phyloP scores from a whole-genome alignment of 1,140 invertebrate genomes.

The Drosophila melanica region DNA sequence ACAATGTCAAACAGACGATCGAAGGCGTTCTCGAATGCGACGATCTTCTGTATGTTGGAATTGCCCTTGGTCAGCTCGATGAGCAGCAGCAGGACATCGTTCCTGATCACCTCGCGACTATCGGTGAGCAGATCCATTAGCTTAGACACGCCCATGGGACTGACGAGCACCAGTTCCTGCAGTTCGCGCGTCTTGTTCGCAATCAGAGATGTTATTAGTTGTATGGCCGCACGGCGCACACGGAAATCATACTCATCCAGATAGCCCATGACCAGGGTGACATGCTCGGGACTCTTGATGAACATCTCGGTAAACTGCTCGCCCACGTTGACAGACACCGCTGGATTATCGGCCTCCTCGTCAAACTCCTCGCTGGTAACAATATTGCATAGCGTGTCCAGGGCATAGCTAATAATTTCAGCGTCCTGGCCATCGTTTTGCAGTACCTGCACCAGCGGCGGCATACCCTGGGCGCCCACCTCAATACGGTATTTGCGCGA shows the following conservation, averaged over 20 bases:
- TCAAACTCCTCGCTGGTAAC: slow-evolving; percentile 93
- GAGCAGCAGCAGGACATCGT: slow-evolving; percentile 96
- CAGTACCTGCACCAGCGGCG: slow-evolving; percentile 89
- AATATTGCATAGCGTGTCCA: slow-evolving; percentile 96
- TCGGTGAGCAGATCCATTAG: slow-evolving; percentile 98
- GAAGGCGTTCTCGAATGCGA: slow-evolving; percentile 99
- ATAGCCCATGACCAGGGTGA: slow-evolving; percentile 92
- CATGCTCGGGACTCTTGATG: slow-evolving; percentile 95
- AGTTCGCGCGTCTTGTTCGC: slow-evolving; percentile 94
- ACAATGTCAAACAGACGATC: slow-evolving; percentile 98
- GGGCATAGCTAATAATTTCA: slow-evolving; percentile 95
- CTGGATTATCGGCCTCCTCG: slow-evolving; percentile 89
- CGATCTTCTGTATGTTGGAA: slow-evolving; percentile 99
- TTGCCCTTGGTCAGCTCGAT: slow-evolving; percentile 97
- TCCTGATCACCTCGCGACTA: slow-evolving; percentile 97
- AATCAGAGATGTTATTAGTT: slow-evolving; percentile 92
- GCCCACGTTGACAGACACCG: slow-evolving; percentile 89
- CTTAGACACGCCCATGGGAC: slow-evolving; percentile 98
- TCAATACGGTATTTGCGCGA: slow-evolving; percentile 97
- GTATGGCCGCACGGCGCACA: slow-evolving; percentile 94
- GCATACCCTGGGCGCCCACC: slow-evolving; percentile 98
- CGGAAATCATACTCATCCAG: slow-evolving; percentile 98
- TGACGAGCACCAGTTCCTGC: slow-evolving; percentile 97
- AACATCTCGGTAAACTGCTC: slow-evolving; percentile 99
- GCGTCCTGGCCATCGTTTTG: slow-evolving; percentile 93